These are phyloP conservation scores for Bedellia somnulentella DNA, from an alignment of 2,888 invertebrate genomes.

Conservation along the genomic window DNA sequence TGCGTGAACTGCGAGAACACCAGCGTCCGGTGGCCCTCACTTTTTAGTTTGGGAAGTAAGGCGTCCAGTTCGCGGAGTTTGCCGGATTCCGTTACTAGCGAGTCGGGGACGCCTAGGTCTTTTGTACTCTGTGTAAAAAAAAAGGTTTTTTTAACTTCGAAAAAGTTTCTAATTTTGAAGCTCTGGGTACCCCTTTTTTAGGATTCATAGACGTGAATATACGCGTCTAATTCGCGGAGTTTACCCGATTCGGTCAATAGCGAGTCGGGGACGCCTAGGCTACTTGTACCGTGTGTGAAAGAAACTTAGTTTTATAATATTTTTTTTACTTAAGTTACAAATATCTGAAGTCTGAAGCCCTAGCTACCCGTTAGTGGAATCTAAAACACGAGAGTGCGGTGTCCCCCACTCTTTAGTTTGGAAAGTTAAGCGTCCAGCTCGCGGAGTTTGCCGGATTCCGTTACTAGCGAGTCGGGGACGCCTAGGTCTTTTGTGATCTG, in stretches of 20 bases:
- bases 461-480: constrained; percentile 70
- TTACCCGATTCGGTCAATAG: too few relatives aligned
- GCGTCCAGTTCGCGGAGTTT: constrained; percentile 83
- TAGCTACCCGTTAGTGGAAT: too few relatives aligned
- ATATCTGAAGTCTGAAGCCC: too few relatives aligned
- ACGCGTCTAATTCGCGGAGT: too few relatives aligned
- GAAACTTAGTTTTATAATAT: too few relatives aligned
- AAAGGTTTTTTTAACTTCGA: neutral
- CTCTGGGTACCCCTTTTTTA: too few relatives aligned
- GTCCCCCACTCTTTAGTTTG: constrained; percentile 69
- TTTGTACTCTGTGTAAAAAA: constrained; percentile 55
- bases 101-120: constrained; percentile 65
- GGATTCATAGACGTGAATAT: too few relatives aligned
- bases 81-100: constrained; percentile 78
- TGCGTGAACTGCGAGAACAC: constrained; percentile 97
- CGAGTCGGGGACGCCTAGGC: too few relatives aligned
- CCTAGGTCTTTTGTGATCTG: constrained; percentile 65
- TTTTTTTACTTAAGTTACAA: too few relatives aligned
- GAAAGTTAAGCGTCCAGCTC: constrained; percentile 79
- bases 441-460: constrained; percentile 85
- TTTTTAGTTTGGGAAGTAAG: constrained; percentile 73
- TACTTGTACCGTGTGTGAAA: too few relatives aligned
- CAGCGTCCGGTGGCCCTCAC: constrained; percentile 78
- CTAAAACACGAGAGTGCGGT: constrained; percentile 90
- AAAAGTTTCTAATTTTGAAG: too few relatives aligned